A percentile compares a stretch with the other conserved stretches of the same genome.
phyloP scores from a whole-genome alignment of 2,888 invertebrate genomes.

The Prenolepis imparis region DNA sequence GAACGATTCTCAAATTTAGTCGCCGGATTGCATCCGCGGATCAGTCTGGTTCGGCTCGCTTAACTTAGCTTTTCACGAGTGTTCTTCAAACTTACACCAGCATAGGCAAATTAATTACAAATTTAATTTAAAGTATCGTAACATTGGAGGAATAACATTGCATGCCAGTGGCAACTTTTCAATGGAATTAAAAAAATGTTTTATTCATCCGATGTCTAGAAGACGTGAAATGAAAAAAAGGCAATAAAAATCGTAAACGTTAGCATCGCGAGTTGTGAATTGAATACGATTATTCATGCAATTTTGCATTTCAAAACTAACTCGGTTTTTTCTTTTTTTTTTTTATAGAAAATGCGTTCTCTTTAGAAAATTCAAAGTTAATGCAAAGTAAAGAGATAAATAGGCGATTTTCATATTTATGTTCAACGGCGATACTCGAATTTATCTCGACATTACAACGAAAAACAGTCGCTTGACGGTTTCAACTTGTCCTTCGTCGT shows the following conservation, averaged over 20 bases:
- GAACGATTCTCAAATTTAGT: slow-evolving; percentile 52
- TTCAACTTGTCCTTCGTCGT: slow-evolving; percentile 39
- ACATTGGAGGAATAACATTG: slow-evolving; percentile 34
- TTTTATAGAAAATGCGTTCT: no score
- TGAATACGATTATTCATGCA: not conserved
- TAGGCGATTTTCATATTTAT: no score
- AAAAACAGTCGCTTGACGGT: slow-evolving; percentile 59
- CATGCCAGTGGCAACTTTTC: slow-evolving; percentile 22
- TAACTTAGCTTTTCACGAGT: slow-evolving; percentile 38
- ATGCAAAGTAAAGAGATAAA: no score
- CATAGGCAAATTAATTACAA: slow-evolving; percentile 50
- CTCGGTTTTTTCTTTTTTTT: not conserved
- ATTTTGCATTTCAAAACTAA: not conserved
- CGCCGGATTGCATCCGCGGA: slow-evolving; percentile 23
- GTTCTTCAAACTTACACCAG: slow-evolving; percentile 42
- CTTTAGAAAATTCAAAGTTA: no score
- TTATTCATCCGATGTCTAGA: not conserved
- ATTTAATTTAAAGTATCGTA: slow-evolving; percentile 53
- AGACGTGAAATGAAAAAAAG: not conserved
- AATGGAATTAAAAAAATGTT: not conserved
- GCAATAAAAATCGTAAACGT: not conserved
- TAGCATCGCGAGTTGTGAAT: not conserved
- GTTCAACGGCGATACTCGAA: slow-evolving; percentile 28
- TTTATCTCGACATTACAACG: slow-evolving; percentile 1
- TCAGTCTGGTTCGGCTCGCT: slow-evolving; percentile 5